Conservation (phyloP, 2,113 vertebrate species). For the Periophthalmus modestus region DNA sequence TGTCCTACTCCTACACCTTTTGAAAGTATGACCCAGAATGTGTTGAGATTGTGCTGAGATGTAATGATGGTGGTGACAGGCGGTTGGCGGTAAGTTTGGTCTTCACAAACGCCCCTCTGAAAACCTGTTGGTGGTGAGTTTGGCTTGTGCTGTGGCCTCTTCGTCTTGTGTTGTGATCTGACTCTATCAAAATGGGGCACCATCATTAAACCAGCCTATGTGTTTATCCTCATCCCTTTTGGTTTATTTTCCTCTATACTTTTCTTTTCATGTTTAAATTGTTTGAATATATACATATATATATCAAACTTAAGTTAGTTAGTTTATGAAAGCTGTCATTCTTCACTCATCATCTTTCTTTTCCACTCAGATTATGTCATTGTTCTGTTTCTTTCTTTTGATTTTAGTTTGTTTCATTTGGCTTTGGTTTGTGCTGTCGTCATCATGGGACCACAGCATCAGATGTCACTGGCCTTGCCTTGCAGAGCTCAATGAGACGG, state of each 20-base stretch:
- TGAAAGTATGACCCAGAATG: conserved; percentile 69
- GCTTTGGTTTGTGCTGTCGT: conserved; percentile 75
- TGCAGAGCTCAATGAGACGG: conserved; percentile 78
- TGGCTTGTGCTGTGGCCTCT: conserved; percentile 65
- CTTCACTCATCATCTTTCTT: conserved; percentile 68
- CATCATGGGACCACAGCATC: conserved; percentile 81
- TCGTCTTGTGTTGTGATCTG: conserved; percentile 62
- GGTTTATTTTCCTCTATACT: conserved; percentile 48
- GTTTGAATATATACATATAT: conserved; percentile 5
- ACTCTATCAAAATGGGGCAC: conserved; percentile 64
- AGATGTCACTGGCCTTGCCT: conserved; percentile 83
- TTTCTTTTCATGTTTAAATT: conserved; percentile 38
- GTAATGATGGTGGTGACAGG: conserved; percentile 79
- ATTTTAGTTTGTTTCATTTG: conserved; percentile 72
- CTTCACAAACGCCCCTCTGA: conserved; percentile 68
- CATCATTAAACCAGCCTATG: conserved; percentile 71
- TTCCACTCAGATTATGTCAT: conserved; percentile 71
- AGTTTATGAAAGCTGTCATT: conserved; percentile 37
- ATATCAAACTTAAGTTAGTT: not conserved
- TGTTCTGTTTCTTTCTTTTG: conserved; percentile 68
- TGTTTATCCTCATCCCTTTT: conserved; percentile 55
- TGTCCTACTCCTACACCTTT: conserved; percentile 36
- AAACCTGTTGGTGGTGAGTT: conserved; percentile 53
- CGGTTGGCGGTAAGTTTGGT: conserved; percentile 71
- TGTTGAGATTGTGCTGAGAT: conserved; percentile 76